A percentile compares a stretch with the other conserved stretches of the same genome.
Evolutionary conservation across 2,797 vertebrate genomes (phyloP).

Genomic region (Argentina silus): DNA sequence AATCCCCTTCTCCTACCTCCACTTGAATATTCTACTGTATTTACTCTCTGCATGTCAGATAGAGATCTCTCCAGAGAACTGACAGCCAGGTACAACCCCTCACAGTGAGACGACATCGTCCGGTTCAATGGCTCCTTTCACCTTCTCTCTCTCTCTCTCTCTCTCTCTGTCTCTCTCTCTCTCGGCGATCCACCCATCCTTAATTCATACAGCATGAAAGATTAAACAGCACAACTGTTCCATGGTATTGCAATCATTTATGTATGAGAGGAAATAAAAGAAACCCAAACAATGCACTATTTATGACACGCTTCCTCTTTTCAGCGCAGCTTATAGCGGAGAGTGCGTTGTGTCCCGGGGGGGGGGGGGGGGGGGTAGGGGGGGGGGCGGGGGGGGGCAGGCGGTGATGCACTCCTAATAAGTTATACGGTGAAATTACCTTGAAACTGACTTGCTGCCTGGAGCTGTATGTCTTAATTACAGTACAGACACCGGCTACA

Average conservation of each 20-base stretch:
- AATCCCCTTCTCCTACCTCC: too few relatives aligned
- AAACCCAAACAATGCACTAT: slow-evolving; percentile 37
- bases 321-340: slow-evolving; percentile 1
- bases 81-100: background rate
- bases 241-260: slow-evolving; percentile 37
- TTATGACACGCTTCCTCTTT: slow-evolving; percentile 22
- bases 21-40: too few relatives aligned
- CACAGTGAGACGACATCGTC: too few relatives aligned
- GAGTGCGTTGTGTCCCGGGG: background rate
- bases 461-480: slow-evolving; percentile 18
- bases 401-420: background rate
- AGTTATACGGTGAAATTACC: background rate
- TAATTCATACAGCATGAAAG: slow-evolving; percentile 41
- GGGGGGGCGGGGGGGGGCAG: too few relatives aligned
- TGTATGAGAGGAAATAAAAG: slow-evolving; percentile 36
- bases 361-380: background rate
- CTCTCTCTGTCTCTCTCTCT: background rate
- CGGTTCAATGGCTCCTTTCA: too few relatives aligned
- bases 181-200: slow-evolving; percentile 1
- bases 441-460: background rate
- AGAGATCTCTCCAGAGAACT: slow-evolving; percentile 19
- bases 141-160: background rate
- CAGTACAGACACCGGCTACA: too few relatives aligned
- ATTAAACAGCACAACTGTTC: slow-evolving; percentile 35
- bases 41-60: too few relatives aligned